Evolutionary conservation across 2,797 vertebrate species (phyloP).

Genomic region (Sebastes elongatus): DNA sequence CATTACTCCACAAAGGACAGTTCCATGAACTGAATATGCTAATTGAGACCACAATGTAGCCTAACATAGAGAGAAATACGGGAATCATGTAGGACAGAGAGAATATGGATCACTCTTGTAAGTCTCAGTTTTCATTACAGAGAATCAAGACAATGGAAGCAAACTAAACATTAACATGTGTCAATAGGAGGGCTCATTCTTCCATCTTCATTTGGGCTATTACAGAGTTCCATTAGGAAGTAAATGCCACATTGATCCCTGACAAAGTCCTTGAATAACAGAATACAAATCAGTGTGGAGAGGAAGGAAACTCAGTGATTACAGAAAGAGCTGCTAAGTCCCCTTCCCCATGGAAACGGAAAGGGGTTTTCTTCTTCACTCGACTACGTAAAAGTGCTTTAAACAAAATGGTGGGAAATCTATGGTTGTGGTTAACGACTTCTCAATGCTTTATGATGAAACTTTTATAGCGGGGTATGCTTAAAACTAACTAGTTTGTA

Average conservation of each 20-base stretch:
- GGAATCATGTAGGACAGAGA: slow-evolving; percentile 17
- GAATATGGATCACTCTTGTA: slow-evolving; percentile 29
- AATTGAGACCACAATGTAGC: slow-evolving; percentile 17
- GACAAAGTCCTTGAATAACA: slow-evolving; percentile 49
- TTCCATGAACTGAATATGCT: slow-evolving; percentile 21
- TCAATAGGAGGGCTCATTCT: slow-evolving; percentile 30
- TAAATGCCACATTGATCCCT: slow-evolving; percentile 65
- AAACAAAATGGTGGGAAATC: not conserved
- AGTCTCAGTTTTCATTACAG: slow-evolving; percentile 31
- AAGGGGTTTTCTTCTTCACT: not conserved
- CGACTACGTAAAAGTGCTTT: not conserved
- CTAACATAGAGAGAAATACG: slow-evolving; percentile 19
- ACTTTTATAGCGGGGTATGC: not conserved
- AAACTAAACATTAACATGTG: slow-evolving; percentile 26
- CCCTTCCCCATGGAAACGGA: not conserved
- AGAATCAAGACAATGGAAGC: slow-evolving; percentile 29
- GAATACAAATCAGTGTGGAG: slow-evolving; percentile 54
- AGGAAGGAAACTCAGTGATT: slow-evolving; percentile 48
- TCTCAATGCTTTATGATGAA: not conserved
- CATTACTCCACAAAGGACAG: slow-evolving; percentile 28
- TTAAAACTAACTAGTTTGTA: not conserved
- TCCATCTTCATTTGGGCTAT: slow-evolving; percentile 62
- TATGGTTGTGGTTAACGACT: not conserved
- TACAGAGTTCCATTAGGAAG: slow-evolving; percentile 56
- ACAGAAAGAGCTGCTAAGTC: slow-evolving; percentile 32